Conservation (phyloP, 2,113 vertebrate genomes). For the Cyanocitta stelleri region DNA sequence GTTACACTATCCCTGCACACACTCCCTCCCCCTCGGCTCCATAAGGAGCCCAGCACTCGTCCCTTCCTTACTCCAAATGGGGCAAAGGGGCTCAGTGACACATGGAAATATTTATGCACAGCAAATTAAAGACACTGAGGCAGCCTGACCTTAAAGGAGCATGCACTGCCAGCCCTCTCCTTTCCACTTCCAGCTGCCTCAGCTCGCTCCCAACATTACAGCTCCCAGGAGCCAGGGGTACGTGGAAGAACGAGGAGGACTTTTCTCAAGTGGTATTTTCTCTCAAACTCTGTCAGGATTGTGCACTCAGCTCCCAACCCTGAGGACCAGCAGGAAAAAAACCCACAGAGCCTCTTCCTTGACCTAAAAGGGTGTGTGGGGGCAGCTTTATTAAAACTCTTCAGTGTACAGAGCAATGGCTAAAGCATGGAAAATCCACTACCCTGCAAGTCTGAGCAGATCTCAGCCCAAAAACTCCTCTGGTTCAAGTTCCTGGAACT, state of each 20-base stretch:
- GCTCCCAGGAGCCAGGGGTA: background rate
- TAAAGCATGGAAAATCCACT: background rate
- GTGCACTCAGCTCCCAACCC: background rate
- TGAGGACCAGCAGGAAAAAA: background rate
- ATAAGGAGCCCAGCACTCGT: background rate
- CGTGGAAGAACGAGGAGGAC: background rate
- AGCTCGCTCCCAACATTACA: background rate
- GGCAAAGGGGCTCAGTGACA: background rate
- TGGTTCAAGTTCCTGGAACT: background rate
- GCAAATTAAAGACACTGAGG: background rate
- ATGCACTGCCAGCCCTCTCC: background rate
- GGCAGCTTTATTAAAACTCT: background rate
- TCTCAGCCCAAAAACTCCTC: background rate
- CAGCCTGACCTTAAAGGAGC: background rate
- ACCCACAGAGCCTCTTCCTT: background rate
- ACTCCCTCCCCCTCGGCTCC: background rate
- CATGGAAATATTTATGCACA: background rate
- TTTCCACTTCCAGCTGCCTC: background rate
- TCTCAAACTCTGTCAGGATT: background rate
- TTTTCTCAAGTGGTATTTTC: background rate
- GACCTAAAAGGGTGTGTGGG: background rate
- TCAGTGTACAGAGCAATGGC: background rate
- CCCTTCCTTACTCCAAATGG: background rate
- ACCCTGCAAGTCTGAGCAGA: background rate
- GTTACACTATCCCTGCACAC: background rate